Conservation (phyloP, 2,113 vertebrate species). For the Lophotis ruficrista region DNA sequence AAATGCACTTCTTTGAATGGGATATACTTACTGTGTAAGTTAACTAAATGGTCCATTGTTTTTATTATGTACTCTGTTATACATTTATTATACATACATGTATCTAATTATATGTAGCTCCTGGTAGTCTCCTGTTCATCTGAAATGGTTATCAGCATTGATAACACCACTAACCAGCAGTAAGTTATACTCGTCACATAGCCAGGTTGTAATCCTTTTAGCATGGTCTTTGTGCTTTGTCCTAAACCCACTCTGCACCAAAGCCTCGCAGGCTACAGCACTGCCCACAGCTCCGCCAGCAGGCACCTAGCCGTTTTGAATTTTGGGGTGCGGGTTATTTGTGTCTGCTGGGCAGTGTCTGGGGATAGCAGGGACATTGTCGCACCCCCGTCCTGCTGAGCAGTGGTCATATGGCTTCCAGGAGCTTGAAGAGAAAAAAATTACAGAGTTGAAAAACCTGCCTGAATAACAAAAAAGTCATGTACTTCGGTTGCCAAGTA, state of each 20-base stretch:
- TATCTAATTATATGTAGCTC: neutral
- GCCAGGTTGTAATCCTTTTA: neutral
- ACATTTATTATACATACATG: neutral
- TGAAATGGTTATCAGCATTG: neutral
- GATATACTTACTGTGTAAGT: neutral
- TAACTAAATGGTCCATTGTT: neutral
- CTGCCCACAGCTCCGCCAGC: neutral
- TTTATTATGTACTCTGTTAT: neutral
- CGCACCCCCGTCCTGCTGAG: neutral
- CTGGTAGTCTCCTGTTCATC: neutral
- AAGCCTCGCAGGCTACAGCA: neutral
- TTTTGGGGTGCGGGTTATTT: neutral
- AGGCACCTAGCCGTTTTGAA: neutral
- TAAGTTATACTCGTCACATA: neutral
- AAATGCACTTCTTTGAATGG: neutral
- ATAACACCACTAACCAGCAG: neutral
- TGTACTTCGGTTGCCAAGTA: neutral
- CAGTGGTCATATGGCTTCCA: neutral
- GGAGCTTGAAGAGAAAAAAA: neutral
- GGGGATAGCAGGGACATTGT: neutral
- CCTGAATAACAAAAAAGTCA: neutral
- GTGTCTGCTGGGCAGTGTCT: neutral
- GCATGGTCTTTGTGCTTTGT: neutral
- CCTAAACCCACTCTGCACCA: accelerated
- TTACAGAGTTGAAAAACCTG: neutral